Percentiles rank a stretch among this genome's conserved stretches.
Conservation (phyloP, 1,140 invertebrate species). For the Leptinotarsa undecemlineata region DNA sequence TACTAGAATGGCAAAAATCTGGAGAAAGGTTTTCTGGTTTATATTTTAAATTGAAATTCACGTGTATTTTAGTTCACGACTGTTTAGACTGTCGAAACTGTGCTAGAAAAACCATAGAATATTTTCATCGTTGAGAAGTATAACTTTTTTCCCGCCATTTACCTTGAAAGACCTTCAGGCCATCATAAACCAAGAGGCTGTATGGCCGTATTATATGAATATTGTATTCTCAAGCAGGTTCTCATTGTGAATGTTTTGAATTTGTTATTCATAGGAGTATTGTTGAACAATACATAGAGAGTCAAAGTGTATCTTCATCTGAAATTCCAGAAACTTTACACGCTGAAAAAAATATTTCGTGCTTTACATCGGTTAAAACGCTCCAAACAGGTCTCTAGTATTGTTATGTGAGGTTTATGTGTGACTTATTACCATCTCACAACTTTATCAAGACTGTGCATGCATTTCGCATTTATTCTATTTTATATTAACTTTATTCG, state of each 20-base stretch:
- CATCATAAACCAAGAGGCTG: neutral
- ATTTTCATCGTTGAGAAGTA: too few relatives aligned
- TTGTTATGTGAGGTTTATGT: slow-evolving; percentile 37
- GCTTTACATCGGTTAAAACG: slow-evolving; percentile 41
- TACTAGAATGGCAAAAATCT: too few relatives aligned
- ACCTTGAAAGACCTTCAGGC: neutral
- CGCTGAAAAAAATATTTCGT: slow-evolving; percentile 41
- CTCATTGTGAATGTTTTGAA: slow-evolving; percentile 28
- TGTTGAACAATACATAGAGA: slow-evolving; percentile 45
- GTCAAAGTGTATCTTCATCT: slow-evolving; percentile 51
- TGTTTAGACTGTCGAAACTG: too few relatives aligned
- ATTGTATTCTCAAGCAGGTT: slow-evolving; percentile 13
- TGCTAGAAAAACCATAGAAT: too few relatives aligned
- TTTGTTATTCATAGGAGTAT: slow-evolving; percentile 48
- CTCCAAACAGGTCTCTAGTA: slow-evolving; percentile 36
- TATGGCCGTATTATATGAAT: slow-evolving; percentile 6
- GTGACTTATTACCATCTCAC: slow-evolving; percentile 35
- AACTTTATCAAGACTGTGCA: slow-evolving; percentile 36
- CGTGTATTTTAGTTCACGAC: too few relatives aligned
- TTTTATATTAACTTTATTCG: slow-evolving; percentile 10
- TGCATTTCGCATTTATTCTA: slow-evolving; percentile 26
- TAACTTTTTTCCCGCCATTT: too few relatives aligned
- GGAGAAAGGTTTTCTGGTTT: too few relatives aligned
- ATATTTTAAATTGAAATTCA: too few relatives aligned
- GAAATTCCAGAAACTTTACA: slow-evolving; percentile 43